These are phyloP conservation scores for Epinephelus cyanopodus DNA, from an alignment of 2,113 vertebrate species.

Conservation along the genomic window DNA sequence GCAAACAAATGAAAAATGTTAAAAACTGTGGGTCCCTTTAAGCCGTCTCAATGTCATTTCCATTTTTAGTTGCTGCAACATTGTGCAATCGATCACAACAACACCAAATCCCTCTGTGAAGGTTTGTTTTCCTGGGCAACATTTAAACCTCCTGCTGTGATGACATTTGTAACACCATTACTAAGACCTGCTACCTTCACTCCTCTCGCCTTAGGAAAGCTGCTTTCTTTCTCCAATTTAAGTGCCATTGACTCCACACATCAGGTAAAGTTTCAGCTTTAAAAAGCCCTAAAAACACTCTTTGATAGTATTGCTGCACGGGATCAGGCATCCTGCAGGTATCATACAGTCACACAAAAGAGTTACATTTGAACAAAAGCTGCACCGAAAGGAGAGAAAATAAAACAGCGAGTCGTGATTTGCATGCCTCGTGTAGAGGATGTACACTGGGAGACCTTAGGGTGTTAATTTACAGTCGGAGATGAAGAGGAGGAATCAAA, in stretches of 20 bases:
- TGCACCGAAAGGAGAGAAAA: not conserved
- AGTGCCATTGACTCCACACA: not conserved
- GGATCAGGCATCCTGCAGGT: not conserved
- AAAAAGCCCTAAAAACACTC: not conserved
- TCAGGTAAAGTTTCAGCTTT: not conserved
- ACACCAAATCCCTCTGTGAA: not conserved
- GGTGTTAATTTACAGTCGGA: conserved; percentile 22
- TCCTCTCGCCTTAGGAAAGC: not conserved
- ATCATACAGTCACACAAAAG: not conserved
- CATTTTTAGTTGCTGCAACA: not conserved
- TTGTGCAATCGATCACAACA: not conserved
- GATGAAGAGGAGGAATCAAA: conserved; percentile 36
- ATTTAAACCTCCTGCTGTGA: conserved; percentile 33
- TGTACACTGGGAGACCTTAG: not conserved
- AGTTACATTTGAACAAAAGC: not conserved
- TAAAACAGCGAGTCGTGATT: not conserved
- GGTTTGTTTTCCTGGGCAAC: conserved; percentile 17
- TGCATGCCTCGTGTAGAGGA: not conserved
- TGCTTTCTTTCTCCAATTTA: conserved; percentile 10
- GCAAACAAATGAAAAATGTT: not conserved
- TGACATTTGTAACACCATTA: conserved; percentile 51
- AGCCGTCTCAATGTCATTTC: not conserved
- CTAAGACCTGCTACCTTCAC: not conserved
- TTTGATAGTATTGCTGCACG: not conserved
- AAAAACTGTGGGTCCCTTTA: not conserved